phyloP scores from a whole-genome alignment of 2,113 vertebrate species.

The Vulpes lagopus region DNA sequence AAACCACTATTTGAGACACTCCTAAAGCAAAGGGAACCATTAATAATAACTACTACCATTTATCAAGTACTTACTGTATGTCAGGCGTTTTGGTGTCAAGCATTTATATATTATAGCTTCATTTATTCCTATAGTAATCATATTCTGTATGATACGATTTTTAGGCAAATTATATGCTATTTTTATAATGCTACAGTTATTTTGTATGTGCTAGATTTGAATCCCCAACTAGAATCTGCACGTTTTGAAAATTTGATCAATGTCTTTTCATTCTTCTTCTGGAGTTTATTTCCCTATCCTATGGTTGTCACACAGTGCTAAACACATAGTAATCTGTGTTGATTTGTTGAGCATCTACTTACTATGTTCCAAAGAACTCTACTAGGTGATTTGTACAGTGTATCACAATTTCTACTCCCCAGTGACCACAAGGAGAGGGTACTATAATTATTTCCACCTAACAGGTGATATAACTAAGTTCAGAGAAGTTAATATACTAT shows the following conservation, averaged over 20 bases:
- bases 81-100: background rate
- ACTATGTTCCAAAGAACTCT: background rate
- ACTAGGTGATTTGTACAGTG: background rate
- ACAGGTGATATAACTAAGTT: background rate
- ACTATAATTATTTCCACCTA: background rate
- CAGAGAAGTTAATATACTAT: constrained; percentile 35
- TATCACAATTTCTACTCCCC: background rate
- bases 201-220: background rate
- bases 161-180: background rate
- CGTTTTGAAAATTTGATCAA: background rate
- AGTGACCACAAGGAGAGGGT: background rate
- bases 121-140: constrained; percentile 11
- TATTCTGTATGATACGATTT: background rate
- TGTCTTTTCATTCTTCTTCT: background rate
- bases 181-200: constrained; percentile 18
- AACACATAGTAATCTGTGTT: background rate
- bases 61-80: background rate
- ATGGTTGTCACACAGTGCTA: background rate
- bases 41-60: background rate
- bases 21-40: background rate
- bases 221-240: background rate
- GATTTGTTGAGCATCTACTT: background rate
- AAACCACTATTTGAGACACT: background rate
- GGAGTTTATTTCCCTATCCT: background rate
- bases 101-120: background rate